Evolutionary conservation across 53 echinoderm and acorn worm genomes (phyloP).

Genomic region (Hippasteria phrygiana): DNA sequence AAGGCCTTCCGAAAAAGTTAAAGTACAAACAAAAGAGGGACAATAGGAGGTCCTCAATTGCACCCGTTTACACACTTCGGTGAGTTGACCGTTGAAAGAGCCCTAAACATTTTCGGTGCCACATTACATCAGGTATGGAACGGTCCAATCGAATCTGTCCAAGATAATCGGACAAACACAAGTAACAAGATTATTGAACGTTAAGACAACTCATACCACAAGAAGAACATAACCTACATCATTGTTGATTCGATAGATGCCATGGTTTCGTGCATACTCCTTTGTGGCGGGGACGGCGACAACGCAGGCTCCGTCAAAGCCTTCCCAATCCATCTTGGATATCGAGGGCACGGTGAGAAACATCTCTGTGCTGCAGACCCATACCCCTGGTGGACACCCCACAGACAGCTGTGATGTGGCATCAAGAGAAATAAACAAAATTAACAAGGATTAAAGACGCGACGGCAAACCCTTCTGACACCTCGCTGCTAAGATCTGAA

Average conservation of each 20-base stretch:
- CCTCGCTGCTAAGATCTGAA: too few species aligned
- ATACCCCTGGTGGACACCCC: slow-evolving; percentile 89
- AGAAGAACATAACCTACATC: slow-evolving; percentile 61
- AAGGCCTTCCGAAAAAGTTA: too few species aligned
- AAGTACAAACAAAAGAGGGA: too few species aligned
- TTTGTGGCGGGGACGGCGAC: slow-evolving; percentile 81
- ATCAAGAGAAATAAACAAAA: neutral
- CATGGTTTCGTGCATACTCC: slow-evolving; percentile 94
- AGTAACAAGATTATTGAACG: too few species aligned
- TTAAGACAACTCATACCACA: neutral
- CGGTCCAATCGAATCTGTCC: too few species aligned
- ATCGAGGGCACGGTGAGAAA: slow-evolving; percentile 68
- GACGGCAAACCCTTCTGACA: too few species aligned
- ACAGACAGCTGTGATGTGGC: slow-evolving; percentile 65
- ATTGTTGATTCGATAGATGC: slow-evolving; percentile 78
- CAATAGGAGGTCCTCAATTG: too few species aligned
- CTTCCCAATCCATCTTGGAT: slow-evolving; percentile 78
- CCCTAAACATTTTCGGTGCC: too few species aligned
- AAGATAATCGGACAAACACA: too few species aligned
- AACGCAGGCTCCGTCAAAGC: slow-evolving; percentile 69
- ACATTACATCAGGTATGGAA: too few species aligned
- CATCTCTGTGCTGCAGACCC: slow-evolving; percentile 98
- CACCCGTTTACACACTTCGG: too few species aligned
- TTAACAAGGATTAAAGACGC: neutral
- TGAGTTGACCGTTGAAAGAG: too few species aligned